Conservation (phyloP, 2,113 vertebrate species). For the Python bivittatus region DNA sequence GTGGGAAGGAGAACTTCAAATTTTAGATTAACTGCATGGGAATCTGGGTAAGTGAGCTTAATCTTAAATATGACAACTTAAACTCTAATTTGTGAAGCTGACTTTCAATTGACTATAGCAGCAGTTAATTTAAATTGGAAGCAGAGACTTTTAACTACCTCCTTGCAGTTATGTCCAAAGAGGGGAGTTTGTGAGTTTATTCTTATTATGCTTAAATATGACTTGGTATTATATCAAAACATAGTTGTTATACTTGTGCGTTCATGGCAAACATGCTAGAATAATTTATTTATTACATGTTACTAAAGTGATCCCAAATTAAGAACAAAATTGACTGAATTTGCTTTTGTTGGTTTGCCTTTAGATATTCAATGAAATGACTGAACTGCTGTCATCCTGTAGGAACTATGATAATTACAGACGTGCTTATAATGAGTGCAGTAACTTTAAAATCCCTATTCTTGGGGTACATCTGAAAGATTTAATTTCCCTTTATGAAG, state of each 20-base stretch:
- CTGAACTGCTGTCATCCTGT: constrained; percentile 91
- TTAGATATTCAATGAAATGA: constrained; percentile 94
- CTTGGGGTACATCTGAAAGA: constrained; percentile 95
- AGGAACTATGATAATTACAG: constrained; percentile 94
- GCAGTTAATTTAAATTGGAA: neutral
- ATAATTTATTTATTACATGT: neutral
- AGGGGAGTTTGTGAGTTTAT: neutral
- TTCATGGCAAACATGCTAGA: neutral
- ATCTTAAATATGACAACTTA: neutral
- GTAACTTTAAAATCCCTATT: constrained; percentile 92
- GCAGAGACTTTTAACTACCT: neutral
- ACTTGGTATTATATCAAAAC: neutral
- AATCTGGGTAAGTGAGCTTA: neutral
- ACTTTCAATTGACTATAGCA: neutral
- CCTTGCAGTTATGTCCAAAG: neutral
- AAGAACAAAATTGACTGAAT: neutral
- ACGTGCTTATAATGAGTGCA: constrained; percentile 84
- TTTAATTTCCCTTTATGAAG: constrained; percentile 90
- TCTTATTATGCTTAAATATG: neutral
- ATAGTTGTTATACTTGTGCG: neutral
- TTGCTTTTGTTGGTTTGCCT: constrained; percentile 41
- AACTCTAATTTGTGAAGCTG: neutral
- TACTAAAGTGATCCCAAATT: neutral
- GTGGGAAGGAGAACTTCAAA: neutral
- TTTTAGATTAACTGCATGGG: neutral